A percentile compares a stretch with the other conserved stretches of the same genome.
Conservation (phyloP, 2,888 invertebrate genomes). For the Ommatoiulus sabulosus region DNA sequence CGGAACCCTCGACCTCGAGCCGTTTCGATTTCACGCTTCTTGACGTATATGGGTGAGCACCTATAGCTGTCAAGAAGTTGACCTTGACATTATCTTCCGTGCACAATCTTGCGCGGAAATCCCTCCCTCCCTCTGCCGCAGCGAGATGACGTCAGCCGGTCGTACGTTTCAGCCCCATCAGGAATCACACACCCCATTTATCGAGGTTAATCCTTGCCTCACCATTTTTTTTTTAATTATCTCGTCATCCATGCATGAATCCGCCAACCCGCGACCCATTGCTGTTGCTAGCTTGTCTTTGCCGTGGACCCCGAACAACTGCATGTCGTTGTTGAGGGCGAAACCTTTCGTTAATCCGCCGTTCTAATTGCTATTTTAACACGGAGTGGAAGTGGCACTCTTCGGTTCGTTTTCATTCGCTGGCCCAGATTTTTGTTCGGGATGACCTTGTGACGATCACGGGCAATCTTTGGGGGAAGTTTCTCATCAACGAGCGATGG, state of each 20-base stretch:
- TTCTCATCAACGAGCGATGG: neutral
- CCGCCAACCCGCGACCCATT: neutral
- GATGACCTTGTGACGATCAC: neutral
- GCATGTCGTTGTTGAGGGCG: neutral
- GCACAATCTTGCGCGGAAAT: neutral
- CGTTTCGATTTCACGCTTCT: too few species aligned
- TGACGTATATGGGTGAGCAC: neutral
- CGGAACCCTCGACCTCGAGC: too few species aligned
- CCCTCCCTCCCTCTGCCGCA: neutral
- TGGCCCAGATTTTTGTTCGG: neutral
- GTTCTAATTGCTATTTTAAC: neutral
- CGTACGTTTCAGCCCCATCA: neutral
- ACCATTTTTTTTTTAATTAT: neutral
- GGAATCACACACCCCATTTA: neutral
- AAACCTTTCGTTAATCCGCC: constrained; percentile 18
- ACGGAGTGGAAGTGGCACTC: neutral
- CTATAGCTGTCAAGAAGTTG: neutral
- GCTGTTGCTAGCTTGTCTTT: neutral
- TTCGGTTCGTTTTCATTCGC: neutral
- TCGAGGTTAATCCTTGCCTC: neutral
- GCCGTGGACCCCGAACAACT: neutral
- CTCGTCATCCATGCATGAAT: neutral
- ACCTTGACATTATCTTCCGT: neutral
- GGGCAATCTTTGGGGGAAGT: too few species aligned
- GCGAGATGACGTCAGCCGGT: neutral